phyloP scores from a whole-genome alignment of 2,797 vertebrate genomes.

The Apodemus agrarius region DNA sequence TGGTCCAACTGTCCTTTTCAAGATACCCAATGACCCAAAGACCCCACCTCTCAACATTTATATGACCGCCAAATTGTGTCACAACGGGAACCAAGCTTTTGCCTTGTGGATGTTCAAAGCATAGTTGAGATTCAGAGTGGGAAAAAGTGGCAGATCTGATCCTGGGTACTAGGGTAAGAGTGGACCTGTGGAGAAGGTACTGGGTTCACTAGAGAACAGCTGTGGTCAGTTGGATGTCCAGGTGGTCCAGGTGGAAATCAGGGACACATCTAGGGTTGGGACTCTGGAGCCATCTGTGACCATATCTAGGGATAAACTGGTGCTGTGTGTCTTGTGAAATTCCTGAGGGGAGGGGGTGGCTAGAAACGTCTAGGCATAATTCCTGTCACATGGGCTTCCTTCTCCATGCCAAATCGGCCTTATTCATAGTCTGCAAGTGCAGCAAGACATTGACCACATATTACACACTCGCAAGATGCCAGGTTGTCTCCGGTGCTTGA shows the following conservation, averaged over 20 bases:
- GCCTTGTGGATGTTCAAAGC: not conserved
- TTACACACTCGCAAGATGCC: fast-evolving
- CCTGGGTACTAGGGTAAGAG: not conserved
- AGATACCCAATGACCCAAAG: not conserved
- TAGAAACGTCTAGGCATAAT: fast-evolving
- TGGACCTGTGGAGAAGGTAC: not conserved
- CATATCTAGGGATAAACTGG: not conserved
- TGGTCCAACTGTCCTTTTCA: not conserved
- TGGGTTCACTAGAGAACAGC: not conserved
- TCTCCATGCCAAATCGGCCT: fast-evolving
- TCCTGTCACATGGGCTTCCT: no score
- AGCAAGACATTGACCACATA: fast-evolving
- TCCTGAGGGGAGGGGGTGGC: fast-evolving
- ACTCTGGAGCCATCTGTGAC: not conserved
- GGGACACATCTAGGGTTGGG: not conserved
- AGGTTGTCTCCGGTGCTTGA: not conserved
- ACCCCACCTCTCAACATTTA: not conserved
- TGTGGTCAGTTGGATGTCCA: not conserved
- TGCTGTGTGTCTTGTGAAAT: not conserved
- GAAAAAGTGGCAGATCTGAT: not conserved
- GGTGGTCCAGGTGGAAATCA: not conserved
- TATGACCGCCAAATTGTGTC: not conserved
- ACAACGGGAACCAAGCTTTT: not conserved
- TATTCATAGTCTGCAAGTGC: not conserved
- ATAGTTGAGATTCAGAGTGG: not conserved